phyloP scores from a whole-genome alignment of 2,797 vertebrate genomes.

The Sebastes vulpes region DNA sequence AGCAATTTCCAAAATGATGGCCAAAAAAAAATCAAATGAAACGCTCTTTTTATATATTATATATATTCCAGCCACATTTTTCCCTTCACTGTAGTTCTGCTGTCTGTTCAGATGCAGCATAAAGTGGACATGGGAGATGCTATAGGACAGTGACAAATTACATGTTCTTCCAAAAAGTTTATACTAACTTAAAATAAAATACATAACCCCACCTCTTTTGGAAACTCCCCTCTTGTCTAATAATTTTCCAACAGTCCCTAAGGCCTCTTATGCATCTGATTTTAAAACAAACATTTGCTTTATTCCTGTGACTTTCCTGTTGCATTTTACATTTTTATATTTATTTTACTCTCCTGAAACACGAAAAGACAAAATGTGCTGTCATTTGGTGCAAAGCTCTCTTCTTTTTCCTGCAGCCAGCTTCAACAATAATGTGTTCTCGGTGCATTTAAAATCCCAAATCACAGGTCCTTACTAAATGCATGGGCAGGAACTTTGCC shows the following conservation, averaged over 20 bases:
- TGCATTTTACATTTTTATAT: not conserved
- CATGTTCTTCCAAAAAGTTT: not conserved
- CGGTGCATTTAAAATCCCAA: conserved; percentile 7
- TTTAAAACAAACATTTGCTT: not conserved
- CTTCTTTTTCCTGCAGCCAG: not conserved
- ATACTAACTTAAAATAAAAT: not conserved
- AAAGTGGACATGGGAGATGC: not conserved
- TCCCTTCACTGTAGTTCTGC: not conserved
- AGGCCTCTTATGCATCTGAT: not conserved
- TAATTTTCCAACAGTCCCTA: not conserved
- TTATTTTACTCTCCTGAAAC: not conserved
- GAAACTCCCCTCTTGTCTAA: not conserved
- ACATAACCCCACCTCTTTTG: not conserved
- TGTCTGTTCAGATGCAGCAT: not conserved
- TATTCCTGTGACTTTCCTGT: not conserved
- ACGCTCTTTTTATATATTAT: not conserved
- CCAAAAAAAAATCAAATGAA: not conserved
- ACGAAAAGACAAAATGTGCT: not conserved
- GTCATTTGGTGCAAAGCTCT: not conserved
- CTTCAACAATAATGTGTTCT: not conserved
- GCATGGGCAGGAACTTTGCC: conserved; percentile 66
- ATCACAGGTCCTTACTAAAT: conserved; percentile 36
- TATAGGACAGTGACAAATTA: not conserved
- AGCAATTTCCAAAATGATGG: not conserved
- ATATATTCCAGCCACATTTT: not conserved